Conservation (phyloP, 2,888 invertebrate genomes). For the Oligia strigilis region DNA sequence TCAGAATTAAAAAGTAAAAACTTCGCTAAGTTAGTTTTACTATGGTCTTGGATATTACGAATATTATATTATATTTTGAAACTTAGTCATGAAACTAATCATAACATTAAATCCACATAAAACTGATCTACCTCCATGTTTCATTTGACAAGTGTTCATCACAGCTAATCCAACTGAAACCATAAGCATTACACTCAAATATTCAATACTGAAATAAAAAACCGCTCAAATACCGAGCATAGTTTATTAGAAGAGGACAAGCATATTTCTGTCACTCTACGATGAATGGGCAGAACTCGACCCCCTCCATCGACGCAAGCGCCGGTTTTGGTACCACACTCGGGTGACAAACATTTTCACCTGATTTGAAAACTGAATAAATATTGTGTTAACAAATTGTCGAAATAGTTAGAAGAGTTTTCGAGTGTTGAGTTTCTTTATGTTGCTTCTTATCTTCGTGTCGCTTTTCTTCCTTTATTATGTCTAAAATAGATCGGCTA, state of each 20-base stretch:
- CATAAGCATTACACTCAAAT: conserved; percentile 65
- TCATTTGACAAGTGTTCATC: conserved; percentile 52
- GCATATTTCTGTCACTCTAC: conserved; percentile 77
- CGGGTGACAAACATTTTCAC: conserved; percentile 83
- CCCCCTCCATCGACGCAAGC: conserved; percentile 84
- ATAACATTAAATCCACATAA: conserved; percentile 1
- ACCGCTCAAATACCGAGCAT: conserved; percentile 68
- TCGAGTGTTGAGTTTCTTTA: background rate
- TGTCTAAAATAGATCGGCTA: background rate
- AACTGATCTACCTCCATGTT: conserved; percentile 5
- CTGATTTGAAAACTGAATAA: conserved; percentile 56
- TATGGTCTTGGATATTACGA: background rate
- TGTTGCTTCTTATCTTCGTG: too few relatives aligned
- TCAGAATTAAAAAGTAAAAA: background rate
- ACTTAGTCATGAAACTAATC: background rate
- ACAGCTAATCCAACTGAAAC: conserved; percentile 62
- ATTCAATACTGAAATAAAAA: conserved; percentile 71
- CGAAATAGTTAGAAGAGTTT: conserved; percentile 18
- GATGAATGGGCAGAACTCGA: conserved; percentile 83
- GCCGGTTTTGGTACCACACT: conserved; percentile 83
- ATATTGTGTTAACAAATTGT: conserved; percentile 45
- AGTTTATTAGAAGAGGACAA: conserved; percentile 81
- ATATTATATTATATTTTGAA: background rate
- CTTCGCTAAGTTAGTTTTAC: background rate
- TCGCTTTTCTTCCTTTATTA: too few relatives aligned